A percentile compares a stretch with the other conserved stretches of the same genome.
These are phyloP conservation scores for Pempheris klunzingeri DNA, from an alignment of 2,797 vertebrate genomes.

Conservation along the genomic window DNA sequence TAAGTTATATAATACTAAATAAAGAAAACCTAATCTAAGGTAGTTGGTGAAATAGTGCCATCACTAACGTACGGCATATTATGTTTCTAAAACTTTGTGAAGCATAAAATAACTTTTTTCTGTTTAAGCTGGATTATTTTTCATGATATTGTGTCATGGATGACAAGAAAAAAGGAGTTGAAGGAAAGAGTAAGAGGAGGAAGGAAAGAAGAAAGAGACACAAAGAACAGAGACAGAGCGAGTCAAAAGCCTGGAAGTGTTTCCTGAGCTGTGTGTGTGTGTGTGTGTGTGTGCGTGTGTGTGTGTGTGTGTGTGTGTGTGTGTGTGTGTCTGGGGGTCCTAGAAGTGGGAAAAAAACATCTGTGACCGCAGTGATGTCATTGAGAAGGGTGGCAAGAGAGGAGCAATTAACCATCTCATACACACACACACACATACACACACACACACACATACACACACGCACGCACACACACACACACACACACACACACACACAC, in stretches of 20 bases:
- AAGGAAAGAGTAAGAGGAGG: slow-evolving; percentile 37
- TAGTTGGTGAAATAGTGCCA: background rate
- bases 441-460: slow-evolving; percentile 39
- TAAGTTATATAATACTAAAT: background rate
- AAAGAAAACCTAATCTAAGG: background rate
- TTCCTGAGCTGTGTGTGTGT: slow-evolving; percentile 49
- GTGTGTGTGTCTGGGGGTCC: slow-evolving; percentile 61
- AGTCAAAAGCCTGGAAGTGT: slow-evolving; percentile 69
- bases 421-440: slow-evolving; percentile 32
- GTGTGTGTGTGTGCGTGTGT: slow-evolving; percentile 26
- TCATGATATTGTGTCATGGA: background rate
- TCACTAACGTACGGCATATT: background rate
- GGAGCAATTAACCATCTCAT: slow-evolving; percentile 84
- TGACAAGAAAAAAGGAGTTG: background rate
- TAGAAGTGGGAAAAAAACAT: slow-evolving; percentile 91
- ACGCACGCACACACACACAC: slow-evolving; percentile 46
- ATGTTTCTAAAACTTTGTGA: background rate
- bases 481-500: slow-evolving; percentile 61
- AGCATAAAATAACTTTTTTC: background rate
- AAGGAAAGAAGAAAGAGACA: slow-evolving; percentile 43
- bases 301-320: slow-evolving; percentile 25
- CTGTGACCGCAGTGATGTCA: slow-evolving; percentile 95
- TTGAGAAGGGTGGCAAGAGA: slow-evolving; percentile 83
- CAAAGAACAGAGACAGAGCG: slow-evolving; percentile 41
- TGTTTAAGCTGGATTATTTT: background rate